These are phyloP conservation scores for Atethmia centrago DNA, from an alignment of 2,888 invertebrate genomes.

Conservation along the genomic window DNA sequence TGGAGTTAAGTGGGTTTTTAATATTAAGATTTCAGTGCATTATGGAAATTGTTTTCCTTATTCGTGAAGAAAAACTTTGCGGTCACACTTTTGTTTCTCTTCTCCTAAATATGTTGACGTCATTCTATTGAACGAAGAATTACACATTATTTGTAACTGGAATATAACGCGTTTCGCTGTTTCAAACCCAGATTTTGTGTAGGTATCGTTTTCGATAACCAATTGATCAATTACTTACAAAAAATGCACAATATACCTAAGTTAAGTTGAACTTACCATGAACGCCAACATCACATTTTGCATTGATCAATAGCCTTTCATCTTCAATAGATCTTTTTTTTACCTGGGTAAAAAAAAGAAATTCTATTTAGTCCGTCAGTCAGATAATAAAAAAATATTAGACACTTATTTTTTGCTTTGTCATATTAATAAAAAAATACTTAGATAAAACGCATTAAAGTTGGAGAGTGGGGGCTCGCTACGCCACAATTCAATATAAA, in stretches of 20 bases:
- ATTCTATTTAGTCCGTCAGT: too few relatives aligned
- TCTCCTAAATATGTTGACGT: conserved; percentile 7
- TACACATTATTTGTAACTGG: neutral
- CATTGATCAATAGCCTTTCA: neutral
- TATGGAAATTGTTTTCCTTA: conserved; percentile 19
- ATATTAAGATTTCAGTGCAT: conserved; percentile 20
- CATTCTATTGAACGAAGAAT: neutral
- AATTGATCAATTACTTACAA: neutral
- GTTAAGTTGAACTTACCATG: neutral
- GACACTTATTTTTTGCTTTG: too few relatives aligned
- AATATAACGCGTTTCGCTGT: neutral
- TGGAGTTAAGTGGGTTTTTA: conserved; percentile 30
- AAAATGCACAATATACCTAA: neutral
- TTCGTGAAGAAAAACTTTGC: neutral
- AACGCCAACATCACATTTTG: neutral
- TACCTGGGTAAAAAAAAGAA: too few relatives aligned
- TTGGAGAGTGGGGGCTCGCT: too few relatives aligned
- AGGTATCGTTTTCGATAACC: neutral
- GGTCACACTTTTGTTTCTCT: conserved; percentile 5
- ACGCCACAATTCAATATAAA: too few relatives aligned
- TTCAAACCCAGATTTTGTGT: neutral
- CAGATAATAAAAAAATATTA: too few relatives aligned
- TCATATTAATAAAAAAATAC: too few relatives aligned
- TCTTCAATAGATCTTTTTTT: neutral
- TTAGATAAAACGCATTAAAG: too few relatives aligned